Conservation (phyloP, 2,113 vertebrate species). For the Ochotona princeps region DNA sequence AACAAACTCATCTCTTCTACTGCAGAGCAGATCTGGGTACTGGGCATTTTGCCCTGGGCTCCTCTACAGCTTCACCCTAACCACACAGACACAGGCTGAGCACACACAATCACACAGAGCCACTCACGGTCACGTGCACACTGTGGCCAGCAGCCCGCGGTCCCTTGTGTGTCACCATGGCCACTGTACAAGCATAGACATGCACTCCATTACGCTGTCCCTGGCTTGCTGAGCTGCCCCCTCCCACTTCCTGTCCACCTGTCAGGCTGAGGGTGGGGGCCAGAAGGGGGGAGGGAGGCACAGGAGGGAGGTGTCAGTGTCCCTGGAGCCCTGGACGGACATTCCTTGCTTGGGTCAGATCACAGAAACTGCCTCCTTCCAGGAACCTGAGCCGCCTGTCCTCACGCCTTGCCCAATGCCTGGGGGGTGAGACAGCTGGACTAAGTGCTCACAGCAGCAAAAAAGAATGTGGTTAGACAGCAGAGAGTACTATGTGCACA, state of each 20-base stretch:
- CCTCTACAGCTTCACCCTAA: neutral
- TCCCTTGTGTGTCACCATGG: constrained; percentile 46
- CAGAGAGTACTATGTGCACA: constrained; percentile 42
- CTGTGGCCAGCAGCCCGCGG: constrained; percentile 20
- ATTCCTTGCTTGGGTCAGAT: constrained; percentile 79
- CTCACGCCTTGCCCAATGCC: constrained; percentile 66
- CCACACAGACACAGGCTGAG: neutral
- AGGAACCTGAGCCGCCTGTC: constrained; percentile 77
- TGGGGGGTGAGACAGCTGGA: constrained; percentile 60
- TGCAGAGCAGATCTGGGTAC: neutral
- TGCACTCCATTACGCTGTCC: constrained; percentile 45
- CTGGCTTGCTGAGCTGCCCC: constrained; percentile 61
- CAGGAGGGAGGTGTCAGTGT: constrained; percentile 76
- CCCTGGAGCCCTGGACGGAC: constrained; percentile 69
- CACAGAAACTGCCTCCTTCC: constrained; percentile 79
- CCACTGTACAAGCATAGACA: constrained; percentile 60
- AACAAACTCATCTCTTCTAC: neutral
- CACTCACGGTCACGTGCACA: neutral
- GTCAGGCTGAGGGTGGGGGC: constrained; percentile 65
- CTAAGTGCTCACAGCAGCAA: constrained; percentile 65
- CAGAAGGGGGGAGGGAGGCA: neutral
- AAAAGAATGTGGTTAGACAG: constrained; percentile 51
- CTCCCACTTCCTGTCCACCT: constrained; percentile 81
- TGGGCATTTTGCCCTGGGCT: neutral
- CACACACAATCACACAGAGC: neutral